These are phyloP conservation scores for Picus viridis DNA, from an alignment of 2,797 vertebrate species.

Conservation along the genomic window DNA sequence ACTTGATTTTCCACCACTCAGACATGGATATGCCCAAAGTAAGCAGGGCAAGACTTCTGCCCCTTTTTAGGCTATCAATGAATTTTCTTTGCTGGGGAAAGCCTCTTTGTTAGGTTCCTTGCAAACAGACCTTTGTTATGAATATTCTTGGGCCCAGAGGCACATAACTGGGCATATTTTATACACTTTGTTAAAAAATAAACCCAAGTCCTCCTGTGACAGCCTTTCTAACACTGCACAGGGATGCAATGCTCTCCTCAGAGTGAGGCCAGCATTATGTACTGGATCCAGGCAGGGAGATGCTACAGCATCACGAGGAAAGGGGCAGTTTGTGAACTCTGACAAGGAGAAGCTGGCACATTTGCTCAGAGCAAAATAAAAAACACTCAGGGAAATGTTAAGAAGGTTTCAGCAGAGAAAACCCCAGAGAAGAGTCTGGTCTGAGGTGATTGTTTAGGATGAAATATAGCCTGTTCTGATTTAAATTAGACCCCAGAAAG, in stretches of 20 bases:
- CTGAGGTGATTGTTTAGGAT: background rate
- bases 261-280: background rate
- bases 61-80: fast-evolving
- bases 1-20: background rate
- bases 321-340: background rate
- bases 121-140: background rate
- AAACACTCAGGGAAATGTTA: background rate
- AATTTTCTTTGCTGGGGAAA: background rate
- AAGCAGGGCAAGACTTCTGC: background rate
- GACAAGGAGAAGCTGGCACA: background rate
- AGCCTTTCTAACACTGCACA: background rate
- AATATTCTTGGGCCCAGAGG: background rate
- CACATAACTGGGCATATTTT: background rate
- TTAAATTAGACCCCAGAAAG: background rate
- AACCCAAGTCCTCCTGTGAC: background rate
- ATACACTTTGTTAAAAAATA: slow-evolving; percentile 15
- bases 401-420: background rate
- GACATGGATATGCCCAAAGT: background rate
- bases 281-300: background rate
- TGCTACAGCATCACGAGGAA: background rate
- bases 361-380: background rate
- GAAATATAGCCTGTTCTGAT: background rate
- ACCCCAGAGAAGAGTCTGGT: background rate
- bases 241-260: background rate
- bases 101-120: background rate